Evolutionary conservation across 2,888 invertebrate genomes (phyloP), one percentile per base, ranked within the genome.

Genomic region (Onthophagus sagittarius): DNA sequence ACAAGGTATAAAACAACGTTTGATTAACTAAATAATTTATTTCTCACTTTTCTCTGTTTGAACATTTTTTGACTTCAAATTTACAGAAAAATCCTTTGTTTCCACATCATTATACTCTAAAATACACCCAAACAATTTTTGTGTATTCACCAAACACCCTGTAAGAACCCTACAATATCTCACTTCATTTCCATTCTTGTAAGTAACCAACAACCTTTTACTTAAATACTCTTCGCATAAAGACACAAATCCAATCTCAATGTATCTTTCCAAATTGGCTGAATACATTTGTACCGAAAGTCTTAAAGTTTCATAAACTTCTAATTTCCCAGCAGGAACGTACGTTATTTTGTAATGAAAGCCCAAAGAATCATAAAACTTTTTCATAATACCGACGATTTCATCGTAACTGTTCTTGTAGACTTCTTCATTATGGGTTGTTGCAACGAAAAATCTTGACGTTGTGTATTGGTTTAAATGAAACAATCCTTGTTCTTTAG

Each of bases 241-340:
- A 15, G 94, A 93, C 62, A 96, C 81, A 84, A 91, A 88, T 0
- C 93, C 95, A 63, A 95, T 89, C 86, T 93, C 92, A 11, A 94
- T 82, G 81, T 93, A 94, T 9, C 85, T 83, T 53, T 89, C 83
- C 11, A 87, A 82, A 76, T 89, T n/a, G n/a, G 88, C 87, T 0
- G 94, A 94, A 88, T 90, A 95, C 86, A 95, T 89, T 85, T 95
- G 91, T 77, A 95, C 87, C 1, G 89, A 88, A 0, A 92, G 85
- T 76, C 91, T 87, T 33, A 93, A 85, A 73, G 90, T 89, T 84
- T 96, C 96, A 82, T 91, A 89, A 62, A 85, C 82, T 1, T 86
- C 81, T 1, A 96, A 83, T 73, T 89, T 84, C n/a, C 86, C 81
- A 13, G 93, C 92, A n/a, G 92, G 85, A 0, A 88, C 79, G 79